Conservation (phyloP, 2,797 vertebrate species). For the Myotis daubentonii region DNA sequence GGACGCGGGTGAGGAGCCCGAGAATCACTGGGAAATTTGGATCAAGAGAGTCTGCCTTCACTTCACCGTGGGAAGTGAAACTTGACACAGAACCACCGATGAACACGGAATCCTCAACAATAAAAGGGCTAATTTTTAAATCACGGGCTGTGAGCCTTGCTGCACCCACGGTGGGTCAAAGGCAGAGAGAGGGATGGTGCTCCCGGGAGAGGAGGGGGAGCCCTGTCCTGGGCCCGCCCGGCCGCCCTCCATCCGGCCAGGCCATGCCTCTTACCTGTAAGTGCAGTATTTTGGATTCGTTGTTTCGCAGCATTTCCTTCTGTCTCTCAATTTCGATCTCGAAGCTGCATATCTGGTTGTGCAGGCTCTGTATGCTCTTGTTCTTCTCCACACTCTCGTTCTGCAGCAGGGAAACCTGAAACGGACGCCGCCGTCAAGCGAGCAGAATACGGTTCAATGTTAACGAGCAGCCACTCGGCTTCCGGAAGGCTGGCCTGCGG, state of each 20-base stretch:
- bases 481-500: background rate
- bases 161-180: background rate
- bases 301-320: slow-evolving; percentile 89
- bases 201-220: background rate
- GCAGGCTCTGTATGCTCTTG: slow-evolving; percentile 89
- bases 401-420: slow-evolving; percentile 88
- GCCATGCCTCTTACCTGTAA: slow-evolving; percentile 85
- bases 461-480: too few species aligned
- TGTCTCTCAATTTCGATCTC: slow-evolving; percentile 90
- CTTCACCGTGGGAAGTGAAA: slow-evolving; percentile 31
- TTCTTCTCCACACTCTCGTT: slow-evolving; percentile 90
- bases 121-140: background rate
- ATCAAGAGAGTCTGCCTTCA: background rate
- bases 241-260: too few species aligned
- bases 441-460: slow-evolving; percentile 41
- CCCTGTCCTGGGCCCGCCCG: background rate
- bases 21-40: background rate
- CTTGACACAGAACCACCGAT: background rate
- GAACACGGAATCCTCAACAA: background rate
- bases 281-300: slow-evolving; percentile 89
- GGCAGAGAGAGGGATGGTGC: background rate
- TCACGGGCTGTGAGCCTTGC: background rate
- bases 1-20: background rate
- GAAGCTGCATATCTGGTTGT: slow-evolving; percentile 90
- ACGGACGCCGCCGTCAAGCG: slow-evolving; percentile 78